Percentiles rank a stretch among this genome's conserved stretches.
Conservation (phyloP, 2,888 invertebrate species). For the Ecliptopera silaceata region DNA sequence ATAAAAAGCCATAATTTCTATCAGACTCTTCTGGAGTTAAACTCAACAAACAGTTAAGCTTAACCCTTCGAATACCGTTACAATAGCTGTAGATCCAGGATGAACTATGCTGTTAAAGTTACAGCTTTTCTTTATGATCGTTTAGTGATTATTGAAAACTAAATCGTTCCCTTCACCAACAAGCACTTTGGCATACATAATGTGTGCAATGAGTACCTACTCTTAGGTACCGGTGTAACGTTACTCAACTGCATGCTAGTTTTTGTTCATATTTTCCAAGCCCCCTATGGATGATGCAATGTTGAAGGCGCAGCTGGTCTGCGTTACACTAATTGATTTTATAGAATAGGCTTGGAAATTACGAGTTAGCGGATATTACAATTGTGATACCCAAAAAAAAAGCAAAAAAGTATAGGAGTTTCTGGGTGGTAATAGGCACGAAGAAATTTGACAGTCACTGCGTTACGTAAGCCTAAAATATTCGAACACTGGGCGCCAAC, state of each 20-base stretch:
- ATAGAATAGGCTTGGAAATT: too few relatives aligned
- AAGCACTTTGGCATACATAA: background rate
- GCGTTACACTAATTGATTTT: background rate
- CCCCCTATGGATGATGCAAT: constrained; percentile 15
- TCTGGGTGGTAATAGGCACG: too few relatives aligned
- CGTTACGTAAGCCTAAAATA: too few relatives aligned
- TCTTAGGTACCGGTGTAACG: constrained; percentile 14
- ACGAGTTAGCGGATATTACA: background rate
- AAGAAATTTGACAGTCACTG: too few relatives aligned
- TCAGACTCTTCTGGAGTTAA: background rate
- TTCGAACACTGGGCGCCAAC: too few relatives aligned
- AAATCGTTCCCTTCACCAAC: constrained; percentile 20
- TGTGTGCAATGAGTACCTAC: constrained; percentile 14
- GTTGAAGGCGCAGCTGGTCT: constrained; percentile 14
- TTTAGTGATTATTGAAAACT: constrained; percentile 23
- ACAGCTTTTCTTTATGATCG: constrained; percentile 12
- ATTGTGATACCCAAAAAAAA: too few relatives aligned
- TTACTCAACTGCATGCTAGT: constrained; percentile 21
- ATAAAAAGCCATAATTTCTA: too few relatives aligned
- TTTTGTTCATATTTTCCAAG: constrained; percentile 34
- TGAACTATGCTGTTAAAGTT: background rate
- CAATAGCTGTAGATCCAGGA: constrained; percentile 1
- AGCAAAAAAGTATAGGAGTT: too few relatives aligned
- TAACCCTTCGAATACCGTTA: constrained; percentile 9
- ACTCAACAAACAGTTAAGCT: background rate